Percentiles rank a stretch among this genome's conserved stretches.
Conservation (phyloP, 2,113 vertebrate species). For the Elanoides forficatus region DNA sequence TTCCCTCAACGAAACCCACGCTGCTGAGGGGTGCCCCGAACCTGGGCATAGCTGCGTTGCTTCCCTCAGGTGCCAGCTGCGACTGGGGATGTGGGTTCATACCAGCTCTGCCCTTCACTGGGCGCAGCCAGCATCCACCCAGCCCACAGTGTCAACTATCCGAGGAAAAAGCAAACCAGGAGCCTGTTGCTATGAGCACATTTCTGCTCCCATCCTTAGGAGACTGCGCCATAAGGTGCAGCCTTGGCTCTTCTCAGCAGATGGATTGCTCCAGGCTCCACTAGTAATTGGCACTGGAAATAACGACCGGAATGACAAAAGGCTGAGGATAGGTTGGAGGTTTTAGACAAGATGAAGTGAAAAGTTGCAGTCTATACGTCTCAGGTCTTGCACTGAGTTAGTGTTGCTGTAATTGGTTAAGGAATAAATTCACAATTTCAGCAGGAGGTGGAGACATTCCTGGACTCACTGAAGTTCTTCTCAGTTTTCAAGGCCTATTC, state of each 20-base stretch:
- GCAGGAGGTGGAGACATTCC: neutral
- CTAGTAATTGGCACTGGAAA: neutral
- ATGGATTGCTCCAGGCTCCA: neutral
- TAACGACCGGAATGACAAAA: neutral
- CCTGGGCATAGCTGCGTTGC: fast-evolving
- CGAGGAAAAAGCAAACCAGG: neutral
- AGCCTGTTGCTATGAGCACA: neutral
- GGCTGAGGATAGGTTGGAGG: neutral
- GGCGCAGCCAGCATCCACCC: too few relatives aligned
- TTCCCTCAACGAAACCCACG: fast-evolving
- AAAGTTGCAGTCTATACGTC: fast-evolving
- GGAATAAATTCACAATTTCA: neutral
- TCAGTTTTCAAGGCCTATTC: neutral
- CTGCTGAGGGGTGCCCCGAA: neutral
- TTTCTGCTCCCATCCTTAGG: neutral
- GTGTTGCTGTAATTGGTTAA: neutral
- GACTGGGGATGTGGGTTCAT: neutral
- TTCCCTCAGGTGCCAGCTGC: neutral
- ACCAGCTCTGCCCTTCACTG: neutral
- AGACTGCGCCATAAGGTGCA: fast-evolving
- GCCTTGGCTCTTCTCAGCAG: neutral
- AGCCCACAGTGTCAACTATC: fast-evolving
- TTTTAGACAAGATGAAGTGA: neutral
- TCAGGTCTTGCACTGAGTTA: neutral
- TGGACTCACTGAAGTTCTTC: neutral